A percentile compares a stretch with the other conserved stretches of the same genome.
Conservation (phyloP, 1,140 invertebrate species). For the Chrysomallon squamiferum region DNA sequence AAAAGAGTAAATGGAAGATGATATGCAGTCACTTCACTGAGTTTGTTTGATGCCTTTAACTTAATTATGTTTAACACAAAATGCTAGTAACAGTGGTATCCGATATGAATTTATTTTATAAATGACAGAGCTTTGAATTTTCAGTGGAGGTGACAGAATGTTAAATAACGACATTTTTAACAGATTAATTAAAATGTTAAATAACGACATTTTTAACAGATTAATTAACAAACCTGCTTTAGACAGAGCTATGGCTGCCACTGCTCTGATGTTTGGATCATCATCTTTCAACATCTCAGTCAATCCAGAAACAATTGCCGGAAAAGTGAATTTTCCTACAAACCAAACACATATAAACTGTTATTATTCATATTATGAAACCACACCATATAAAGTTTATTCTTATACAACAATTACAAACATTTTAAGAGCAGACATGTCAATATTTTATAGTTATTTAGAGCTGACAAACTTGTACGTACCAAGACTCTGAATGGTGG, state of each 20-base stretch:
- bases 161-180: too few species aligned
- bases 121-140: too few species aligned
- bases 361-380: neutral
- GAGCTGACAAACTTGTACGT: neutral
- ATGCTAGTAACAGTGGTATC: too few species aligned
- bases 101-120: too few species aligned
- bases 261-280: constrained; percentile 52
- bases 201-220: too few species aligned
- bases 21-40: too few species aligned
- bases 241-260: constrained; percentile 51
- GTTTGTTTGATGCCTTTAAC: too few species aligned
- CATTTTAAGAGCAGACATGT: neutral
- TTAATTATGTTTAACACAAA: too few species aligned
- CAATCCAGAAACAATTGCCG: constrained; percentile 42
- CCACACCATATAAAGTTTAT: too few species aligned
- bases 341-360: neutral
- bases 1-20: too few species aligned
- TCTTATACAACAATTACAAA: neutral
- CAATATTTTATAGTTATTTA: neutral
- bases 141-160: too few species aligned
- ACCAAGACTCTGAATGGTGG: constrained; percentile 54
- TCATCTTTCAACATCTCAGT: constrained; percentile 44
- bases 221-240: constrained; percentile 51
- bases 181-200: too few species aligned
- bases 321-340: constrained; percentile 45